Base-by-base conservation (phyloP, 2,113 vertebrate species). In the Scytalopus superciliaris region DNA sequence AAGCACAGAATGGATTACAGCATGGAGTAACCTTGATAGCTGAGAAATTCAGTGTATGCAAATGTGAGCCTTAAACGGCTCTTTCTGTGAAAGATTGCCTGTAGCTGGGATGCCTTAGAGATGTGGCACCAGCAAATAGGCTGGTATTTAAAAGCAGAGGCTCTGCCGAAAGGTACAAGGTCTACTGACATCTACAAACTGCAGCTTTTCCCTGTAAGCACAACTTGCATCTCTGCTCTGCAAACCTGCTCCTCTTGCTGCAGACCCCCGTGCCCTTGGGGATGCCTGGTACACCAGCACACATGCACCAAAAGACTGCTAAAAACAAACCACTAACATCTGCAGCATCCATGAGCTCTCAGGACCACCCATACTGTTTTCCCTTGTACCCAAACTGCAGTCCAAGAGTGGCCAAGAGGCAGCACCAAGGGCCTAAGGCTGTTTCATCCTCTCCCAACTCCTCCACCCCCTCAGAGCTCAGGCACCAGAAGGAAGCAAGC, bases 41-140 rank as follows among this genome's bases (percentile, higher is more conserved):
- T 50, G 84, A 93, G 93, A 93, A 93, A 96, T 93, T 84, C 89
- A 69, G 56, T 24, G 22, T 73, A 91, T 96, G 93, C 85, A 90
- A 95, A 96, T 88, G 45, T 18, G 47, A 95, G 94, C 73, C 78
- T 86, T 81, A 77, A 93, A 85, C 1, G 3, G 72, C 93, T 91
- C 85, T 45, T 74, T 60, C 79, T 63, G 64, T 70, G 83, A 69
- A 55, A 52, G 87, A 94, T 7, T 52, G 87, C 87, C 76, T 52
- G 64, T 79, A 59, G 85, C 42, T 16, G 72, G 56, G 66, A 75
- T 3, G 33, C 3, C 27, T 33, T 56, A 42, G 42, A 3, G 30
- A 50, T 28, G 62, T 2, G 18, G 82, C 67, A 88, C 63, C 93
- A 47, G 19, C 11, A 35, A 88, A 77, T 3, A 82, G 45, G 19